Evolutionary conservation across 1,140 invertebrate species (phyloP).

Genomic region (Pachypeltis micranthus): DNA sequence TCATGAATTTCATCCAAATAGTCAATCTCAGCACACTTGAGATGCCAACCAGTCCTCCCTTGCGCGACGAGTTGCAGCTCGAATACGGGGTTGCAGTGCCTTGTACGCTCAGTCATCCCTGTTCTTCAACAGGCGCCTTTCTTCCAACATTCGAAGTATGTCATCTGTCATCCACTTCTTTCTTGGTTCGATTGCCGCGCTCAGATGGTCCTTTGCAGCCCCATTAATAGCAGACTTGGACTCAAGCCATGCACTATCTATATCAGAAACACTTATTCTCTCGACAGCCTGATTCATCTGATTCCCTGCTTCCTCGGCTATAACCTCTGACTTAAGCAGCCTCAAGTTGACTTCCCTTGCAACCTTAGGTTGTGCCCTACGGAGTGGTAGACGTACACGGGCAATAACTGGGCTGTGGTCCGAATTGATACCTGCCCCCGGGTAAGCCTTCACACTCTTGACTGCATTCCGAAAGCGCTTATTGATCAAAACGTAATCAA

Average conservation of each 20-base stretch:
- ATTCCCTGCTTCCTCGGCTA: background rate
- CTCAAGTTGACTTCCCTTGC: slow-evolving; percentile 1
- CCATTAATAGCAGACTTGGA: slow-evolving; percentile 4
- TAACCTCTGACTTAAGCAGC: background rate
- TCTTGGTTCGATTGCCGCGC: background rate
- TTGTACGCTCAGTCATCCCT: background rate
- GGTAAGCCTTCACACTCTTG: slow-evolving; percentile 20
- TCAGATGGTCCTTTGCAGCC: slow-evolving; percentile 4
- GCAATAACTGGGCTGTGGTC: slow-evolving; percentile 31
- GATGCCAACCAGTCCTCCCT: slow-evolving; percentile 11
- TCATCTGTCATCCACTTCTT: slow-evolving; percentile 27
- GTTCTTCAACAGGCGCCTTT: slow-evolving; percentile 23
- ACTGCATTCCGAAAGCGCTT: slow-evolving; percentile 29
- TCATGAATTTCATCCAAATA: slow-evolving; percentile 13
- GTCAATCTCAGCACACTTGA: slow-evolving; percentile 19
- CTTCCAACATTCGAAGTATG: slow-evolving; percentile 26
- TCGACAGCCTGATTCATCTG: slow-evolving; percentile 8
- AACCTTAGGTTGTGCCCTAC: background rate
- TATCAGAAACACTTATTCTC: slow-evolving; percentile 12
- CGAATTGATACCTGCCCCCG: slow-evolving; percentile 18
- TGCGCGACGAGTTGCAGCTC: slow-evolving; percentile 1
- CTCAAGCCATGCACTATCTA: background rate
- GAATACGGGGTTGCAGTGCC: background rate
- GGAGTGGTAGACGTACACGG: slow-evolving; percentile 13
- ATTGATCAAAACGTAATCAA: slow-evolving; percentile 31